A percentile compares a stretch with the other conserved stretches of the same genome.
These are phyloP conservation scores for Hypothenemus hampei DNA, from an alignment of 1,140 invertebrate genomes.

Conservation along the genomic window DNA sequence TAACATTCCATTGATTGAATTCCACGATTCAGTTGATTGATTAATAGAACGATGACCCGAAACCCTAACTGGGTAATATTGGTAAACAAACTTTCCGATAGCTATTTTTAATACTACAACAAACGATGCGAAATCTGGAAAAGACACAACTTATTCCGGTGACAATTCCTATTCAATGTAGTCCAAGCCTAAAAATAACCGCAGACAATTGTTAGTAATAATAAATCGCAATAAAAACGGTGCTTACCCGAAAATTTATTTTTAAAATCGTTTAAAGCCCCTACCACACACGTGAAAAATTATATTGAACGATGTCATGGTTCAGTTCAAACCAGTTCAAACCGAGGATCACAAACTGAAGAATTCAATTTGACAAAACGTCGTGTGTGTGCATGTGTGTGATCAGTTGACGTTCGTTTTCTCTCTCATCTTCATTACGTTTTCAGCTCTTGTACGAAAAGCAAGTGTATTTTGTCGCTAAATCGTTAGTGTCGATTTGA, in stretches of 20 bases:
- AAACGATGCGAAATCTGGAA: not conserved
- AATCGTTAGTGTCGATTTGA: conserved; percentile 12
- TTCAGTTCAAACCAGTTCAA: conserved; percentile 19
- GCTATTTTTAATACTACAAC: conserved; percentile 12
- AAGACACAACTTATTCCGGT: not conserved
- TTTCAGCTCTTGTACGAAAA: conserved; percentile 5
- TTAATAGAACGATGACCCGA: conserved; percentile 12
- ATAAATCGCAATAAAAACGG: no score
- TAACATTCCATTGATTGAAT: conserved; percentile 3
- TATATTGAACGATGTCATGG: no score
- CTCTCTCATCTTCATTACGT: not conserved
- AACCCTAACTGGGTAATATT: conserved; percentile 5
- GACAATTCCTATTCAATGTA: no score
- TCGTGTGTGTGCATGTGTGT: no score
- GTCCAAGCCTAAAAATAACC: no score
- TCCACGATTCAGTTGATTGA: conserved; percentile 10
- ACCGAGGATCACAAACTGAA: conserved; percentile 6
- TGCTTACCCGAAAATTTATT: conserved; percentile 9
- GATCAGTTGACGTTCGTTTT: not conserved
- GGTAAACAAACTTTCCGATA: conserved; percentile 4
- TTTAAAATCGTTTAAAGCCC: conserved; percentile 13
- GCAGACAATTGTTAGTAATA: no score
- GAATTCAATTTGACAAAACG: conserved; percentile 8
- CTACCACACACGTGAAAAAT: conserved; percentile 4
- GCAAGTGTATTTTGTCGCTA: conserved; percentile 11